A percentile compares a stretch with the other conserved stretches of the same genome.
These are phyloP conservation scores for Tarsius wallacei DNA, from an alignment of 2,797 vertebrate genomes.

Conservation along the genomic window DNA sequence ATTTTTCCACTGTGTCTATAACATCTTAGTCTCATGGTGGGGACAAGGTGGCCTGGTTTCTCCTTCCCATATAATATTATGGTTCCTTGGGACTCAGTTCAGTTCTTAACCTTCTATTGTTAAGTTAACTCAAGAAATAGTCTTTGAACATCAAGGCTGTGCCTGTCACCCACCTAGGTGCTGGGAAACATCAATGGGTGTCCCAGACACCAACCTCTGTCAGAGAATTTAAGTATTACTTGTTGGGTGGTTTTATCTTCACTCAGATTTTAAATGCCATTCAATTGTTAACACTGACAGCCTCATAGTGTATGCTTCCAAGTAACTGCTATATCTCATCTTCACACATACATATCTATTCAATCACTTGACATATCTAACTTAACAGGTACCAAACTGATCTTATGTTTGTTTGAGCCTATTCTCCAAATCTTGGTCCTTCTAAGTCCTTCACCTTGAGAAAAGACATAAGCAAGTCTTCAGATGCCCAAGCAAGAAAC, in stretches of 20 bases:
- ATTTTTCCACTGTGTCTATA: not conserved
- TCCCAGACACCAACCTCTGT: not conserved
- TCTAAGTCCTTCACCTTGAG: not conserved
- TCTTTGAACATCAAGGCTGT: not conserved
- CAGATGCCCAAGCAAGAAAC: not conserved
- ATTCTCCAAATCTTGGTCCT: not conserved
- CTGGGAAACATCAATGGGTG: not conserved
- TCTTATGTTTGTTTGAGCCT: not conserved
- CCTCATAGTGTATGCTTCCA: not conserved
- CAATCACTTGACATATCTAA: not conserved
- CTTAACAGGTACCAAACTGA: fast-evolving
- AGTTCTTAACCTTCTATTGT: not conserved
- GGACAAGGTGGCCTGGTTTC: fast-evolving
- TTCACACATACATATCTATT: not conserved
- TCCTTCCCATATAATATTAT: not conserved
- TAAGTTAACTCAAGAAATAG: not conserved
- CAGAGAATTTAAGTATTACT: not conserved
- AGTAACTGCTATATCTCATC: not conserved
- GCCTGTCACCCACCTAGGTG: not conserved
- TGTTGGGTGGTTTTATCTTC: not conserved
- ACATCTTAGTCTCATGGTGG: not conserved
- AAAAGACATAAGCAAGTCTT: not conserved
- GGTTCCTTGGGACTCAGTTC: too few relatives aligned
- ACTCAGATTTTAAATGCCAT: not conserved
- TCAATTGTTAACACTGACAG: not conserved